These are phyloP conservation scores for Ylistrum balloti DNA, from an alignment of 1,140 invertebrate species.

Conservation along the genomic window DNA sequence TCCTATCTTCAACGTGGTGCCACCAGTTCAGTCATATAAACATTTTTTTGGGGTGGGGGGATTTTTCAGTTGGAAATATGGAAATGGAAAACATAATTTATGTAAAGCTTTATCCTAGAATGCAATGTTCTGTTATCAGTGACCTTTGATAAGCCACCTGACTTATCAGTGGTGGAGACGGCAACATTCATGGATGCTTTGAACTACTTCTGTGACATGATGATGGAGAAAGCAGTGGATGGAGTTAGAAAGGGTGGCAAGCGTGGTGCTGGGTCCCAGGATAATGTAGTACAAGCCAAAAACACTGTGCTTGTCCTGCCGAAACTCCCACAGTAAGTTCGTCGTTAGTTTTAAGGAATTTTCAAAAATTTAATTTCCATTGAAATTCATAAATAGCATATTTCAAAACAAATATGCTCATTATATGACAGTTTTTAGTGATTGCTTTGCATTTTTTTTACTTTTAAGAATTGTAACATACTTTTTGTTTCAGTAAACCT, in stretches of 20 bases:
- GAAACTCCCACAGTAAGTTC: constrained; percentile 76
- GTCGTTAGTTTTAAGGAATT: not conserved
- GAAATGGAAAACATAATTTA: no score
- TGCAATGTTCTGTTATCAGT: constrained; percentile 64
- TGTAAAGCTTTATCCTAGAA: not conserved
- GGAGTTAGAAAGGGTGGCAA: constrained; percentile 69
- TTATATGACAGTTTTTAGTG: no score
- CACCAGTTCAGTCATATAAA: no score
- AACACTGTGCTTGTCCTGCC: constrained; percentile 81
- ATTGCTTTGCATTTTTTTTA: no score
- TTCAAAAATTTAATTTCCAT: no score
- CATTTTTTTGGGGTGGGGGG: no score
- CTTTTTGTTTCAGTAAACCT: constrained; percentile 73
- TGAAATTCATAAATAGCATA: no score
- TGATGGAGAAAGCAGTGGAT: constrained; percentile 77
- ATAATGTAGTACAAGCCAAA: constrained; percentile 73
- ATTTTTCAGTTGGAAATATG: no score
- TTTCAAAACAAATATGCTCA: no score
- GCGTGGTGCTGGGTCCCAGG: constrained; percentile 61
- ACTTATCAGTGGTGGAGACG: constrained; percentile 72
- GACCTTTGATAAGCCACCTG: constrained; percentile 75
- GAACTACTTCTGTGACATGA: constrained; percentile 82
- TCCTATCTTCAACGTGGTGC: no score
- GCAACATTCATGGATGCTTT: constrained; percentile 81
- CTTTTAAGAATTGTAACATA: no score